Conservation (phyloP, 1,140 invertebrate genomes). For the Drosophila kepulauana region DNA sequence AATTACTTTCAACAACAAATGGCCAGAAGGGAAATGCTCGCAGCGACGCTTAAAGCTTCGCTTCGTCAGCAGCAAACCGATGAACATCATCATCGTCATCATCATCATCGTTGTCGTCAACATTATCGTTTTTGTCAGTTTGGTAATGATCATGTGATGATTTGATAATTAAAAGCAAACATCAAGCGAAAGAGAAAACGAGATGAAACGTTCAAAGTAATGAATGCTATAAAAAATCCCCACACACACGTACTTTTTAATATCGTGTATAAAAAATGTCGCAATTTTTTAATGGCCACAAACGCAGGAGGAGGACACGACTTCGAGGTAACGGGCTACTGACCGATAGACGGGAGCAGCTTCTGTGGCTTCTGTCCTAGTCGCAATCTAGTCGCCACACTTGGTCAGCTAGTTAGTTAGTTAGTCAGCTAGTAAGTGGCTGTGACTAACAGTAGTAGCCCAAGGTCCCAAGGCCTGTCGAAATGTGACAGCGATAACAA, state of each 20-base stretch:
- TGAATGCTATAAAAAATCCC: constrained; percentile 64
- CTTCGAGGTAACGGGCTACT: constrained; percentile 34
- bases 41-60: constrained; percentile 3
- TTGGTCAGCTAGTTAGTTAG: constrained; percentile 12
- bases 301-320: not conserved
- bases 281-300: constrained; percentile 41
- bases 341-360: constrained; percentile 60
- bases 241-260: constrained; percentile 6
- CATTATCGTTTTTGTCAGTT: constrained; percentile 63
- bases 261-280: constrained; percentile 29
- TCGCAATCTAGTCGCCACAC: not conserved
- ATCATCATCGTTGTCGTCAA: constrained; percentile 13
- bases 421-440: constrained; percentile 10
- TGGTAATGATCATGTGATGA: constrained; percentile 78
- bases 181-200: constrained; percentile 65
- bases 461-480: constrained; percentile 48
- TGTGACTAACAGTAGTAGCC: constrained; percentile 61
- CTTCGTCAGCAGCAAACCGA: constrained; percentile 7
- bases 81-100: constrained; percentile 13
- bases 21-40: constrained; percentile 37
- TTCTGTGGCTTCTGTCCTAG: constrained; percentile 26
- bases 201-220: constrained; percentile 53
- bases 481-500: constrained; percentile 72
- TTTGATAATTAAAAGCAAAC: constrained; percentile 82
- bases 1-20: constrained; percentile 53